Percentiles rank a stretch among this genome's conserved stretches.
phyloP scores from a whole-genome alignment of 2,797 vertebrate genomes.

The Crypturellus tataupa region DNA sequence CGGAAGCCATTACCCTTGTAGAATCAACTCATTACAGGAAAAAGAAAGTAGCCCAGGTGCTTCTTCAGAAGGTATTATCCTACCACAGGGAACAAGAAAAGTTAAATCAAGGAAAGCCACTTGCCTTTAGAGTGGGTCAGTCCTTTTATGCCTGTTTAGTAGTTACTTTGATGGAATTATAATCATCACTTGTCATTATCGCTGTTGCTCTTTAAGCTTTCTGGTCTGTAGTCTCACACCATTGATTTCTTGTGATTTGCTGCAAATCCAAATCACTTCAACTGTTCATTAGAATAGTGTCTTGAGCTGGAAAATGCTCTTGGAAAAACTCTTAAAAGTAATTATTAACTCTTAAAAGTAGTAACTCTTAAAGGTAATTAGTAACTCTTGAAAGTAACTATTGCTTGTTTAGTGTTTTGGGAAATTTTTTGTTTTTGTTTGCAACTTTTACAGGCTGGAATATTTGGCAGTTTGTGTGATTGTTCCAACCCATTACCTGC shows the following conservation, averaged over 20 bases:
- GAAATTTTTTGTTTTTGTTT: not conserved
- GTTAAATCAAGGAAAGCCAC: constrained; percentile 87
- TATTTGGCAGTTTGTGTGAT: not conserved
- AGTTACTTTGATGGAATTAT: constrained; percentile 1
- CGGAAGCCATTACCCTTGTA: constrained; percentile 94
- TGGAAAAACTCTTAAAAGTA: not conserved
- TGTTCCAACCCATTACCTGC: not conserved
- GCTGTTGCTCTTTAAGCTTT: not conserved
- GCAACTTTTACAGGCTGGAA: not conserved
- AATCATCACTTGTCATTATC: not conserved
- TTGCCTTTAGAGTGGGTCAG: constrained; percentile 98
- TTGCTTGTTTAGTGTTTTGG: fast-evolving
- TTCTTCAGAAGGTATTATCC: constrained; percentile 92
- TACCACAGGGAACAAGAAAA: constrained; percentile 89
- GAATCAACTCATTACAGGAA: constrained; percentile 94
- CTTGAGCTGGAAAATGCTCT: not conserved
- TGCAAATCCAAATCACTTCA: not conserved
- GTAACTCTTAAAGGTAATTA: fast-evolving
- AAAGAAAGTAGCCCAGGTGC: constrained; percentile 91
- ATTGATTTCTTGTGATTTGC: not conserved
- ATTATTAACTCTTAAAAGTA: not conserved
- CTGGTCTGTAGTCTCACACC: not conserved
- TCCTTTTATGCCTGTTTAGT: constrained; percentile 62
- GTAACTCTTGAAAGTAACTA: not conserved
- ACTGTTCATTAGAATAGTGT: not conserved